Conservation (phyloP, 2,888 invertebrate genomes). For the Acanthosepion esculentum region DNA sequence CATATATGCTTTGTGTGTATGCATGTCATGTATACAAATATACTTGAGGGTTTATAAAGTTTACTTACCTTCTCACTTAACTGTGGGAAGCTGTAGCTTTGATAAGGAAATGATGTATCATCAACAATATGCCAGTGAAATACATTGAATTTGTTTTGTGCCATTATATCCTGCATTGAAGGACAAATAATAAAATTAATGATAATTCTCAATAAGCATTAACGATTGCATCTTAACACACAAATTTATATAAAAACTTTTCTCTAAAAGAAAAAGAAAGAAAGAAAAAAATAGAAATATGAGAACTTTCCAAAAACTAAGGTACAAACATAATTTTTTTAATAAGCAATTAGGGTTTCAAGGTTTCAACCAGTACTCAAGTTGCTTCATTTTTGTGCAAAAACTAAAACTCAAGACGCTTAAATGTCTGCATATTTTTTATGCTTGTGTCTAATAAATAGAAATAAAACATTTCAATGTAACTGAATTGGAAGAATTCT, state of each 20-base stretch:
- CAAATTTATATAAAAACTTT: background rate
- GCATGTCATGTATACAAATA: background rate
- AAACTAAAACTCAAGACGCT: too few relatives aligned
- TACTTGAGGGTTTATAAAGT: background rate
- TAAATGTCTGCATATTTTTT: too few relatives aligned
- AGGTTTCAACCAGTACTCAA: too few relatives aligned
- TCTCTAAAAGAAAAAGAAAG: background rate
- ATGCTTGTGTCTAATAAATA: too few relatives aligned
- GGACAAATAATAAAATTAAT: background rate
- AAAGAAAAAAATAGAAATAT: background rate
- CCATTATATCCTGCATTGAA: constrained; percentile 84
- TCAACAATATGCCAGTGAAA: constrained; percentile 97
- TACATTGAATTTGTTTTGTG: constrained; percentile 92
- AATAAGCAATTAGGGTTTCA: too few relatives aligned
- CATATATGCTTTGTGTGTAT: background rate
- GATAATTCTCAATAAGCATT: background rate
- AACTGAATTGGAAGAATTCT: too few relatives aligned
- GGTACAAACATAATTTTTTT: too few relatives aligned
- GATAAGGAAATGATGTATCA: constrained; percentile 93
- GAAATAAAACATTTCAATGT: too few relatives aligned
- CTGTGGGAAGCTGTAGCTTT: constrained; percentile 85
- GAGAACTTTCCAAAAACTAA: too few relatives aligned
- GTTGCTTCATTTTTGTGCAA: too few relatives aligned
- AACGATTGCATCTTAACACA: background rate
- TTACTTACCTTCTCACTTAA: constrained; percentile 77